Evolutionary conservation across 2,888 invertebrate genomes (phyloP).

Genomic region (Eueremaeus valkanovi): DNA sequence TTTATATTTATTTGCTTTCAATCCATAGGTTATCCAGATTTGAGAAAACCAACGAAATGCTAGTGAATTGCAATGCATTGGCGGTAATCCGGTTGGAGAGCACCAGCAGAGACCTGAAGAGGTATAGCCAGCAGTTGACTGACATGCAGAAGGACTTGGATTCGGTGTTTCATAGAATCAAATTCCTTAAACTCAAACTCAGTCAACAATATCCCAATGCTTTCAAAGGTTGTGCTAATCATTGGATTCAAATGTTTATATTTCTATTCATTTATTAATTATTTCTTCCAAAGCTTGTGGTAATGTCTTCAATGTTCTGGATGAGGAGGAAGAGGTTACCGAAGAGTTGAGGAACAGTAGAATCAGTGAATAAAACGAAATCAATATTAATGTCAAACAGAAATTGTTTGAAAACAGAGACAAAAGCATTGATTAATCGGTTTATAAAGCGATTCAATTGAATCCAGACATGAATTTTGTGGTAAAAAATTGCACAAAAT

Average conservation of each 20-base stretch:
- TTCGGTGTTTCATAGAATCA: slow-evolving; percentile 85
- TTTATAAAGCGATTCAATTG: too few relatives aligned
- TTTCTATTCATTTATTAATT: not conserved
- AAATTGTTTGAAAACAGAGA: too few relatives aligned
- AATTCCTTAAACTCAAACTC: slow-evolving; percentile 73
- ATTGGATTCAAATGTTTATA: not conserved
- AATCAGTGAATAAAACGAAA: not conserved
- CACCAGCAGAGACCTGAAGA: slow-evolving; percentile 81
- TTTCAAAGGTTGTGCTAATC: slow-evolving; percentile 45
- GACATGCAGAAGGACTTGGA: slow-evolving; percentile 95
- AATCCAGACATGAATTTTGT: too few relatives aligned
- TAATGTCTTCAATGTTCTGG: slow-evolving; percentile 43
- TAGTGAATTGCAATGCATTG: slow-evolving; percentile 92
- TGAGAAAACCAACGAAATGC: slow-evolving; percentile 98
- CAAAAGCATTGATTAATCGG: too few relatives aligned
- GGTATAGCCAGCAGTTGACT: slow-evolving; percentile 75
- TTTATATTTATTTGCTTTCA: slow-evolving; percentile 39
- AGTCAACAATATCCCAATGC: slow-evolving; percentile 54
- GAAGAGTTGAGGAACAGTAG: slow-evolving; percentile 4
- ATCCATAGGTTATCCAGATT: slow-evolving; percentile 79
- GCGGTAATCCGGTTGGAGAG: slow-evolving; percentile 79
- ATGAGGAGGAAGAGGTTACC: slow-evolving; percentile 43
- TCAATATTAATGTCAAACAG: not conserved
- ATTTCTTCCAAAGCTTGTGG: slow-evolving; percentile 38
- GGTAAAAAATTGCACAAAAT: too few relatives aligned